Conservation (phyloP, 2,888 invertebrate genomes). For the Mythimna pallens region DNA sequence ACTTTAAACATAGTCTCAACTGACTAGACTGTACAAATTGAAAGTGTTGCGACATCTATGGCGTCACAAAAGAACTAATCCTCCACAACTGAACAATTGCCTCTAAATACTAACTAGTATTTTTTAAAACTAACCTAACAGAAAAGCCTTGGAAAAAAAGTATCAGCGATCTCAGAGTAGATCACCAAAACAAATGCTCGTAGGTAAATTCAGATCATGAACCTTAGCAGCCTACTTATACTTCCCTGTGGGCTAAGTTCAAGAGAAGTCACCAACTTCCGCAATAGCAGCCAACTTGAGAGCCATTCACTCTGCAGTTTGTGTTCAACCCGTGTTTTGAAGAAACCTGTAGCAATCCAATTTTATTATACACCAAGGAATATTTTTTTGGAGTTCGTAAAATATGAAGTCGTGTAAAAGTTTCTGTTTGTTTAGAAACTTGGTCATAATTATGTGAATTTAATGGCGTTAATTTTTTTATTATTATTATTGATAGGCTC, state of each 20-base stretch:
- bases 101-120: no score
- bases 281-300: constrained; percentile 41
- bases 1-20: no score
- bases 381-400: background rate
- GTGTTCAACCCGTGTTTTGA: constrained; percentile 37
- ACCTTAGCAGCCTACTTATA: constrained; percentile 32
- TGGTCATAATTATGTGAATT: background rate
- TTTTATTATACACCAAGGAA: constrained; percentile 34
- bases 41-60: no score
- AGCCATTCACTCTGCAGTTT: constrained; percentile 44
- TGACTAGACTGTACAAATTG: no score
- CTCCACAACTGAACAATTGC: no score
- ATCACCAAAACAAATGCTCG: constrained; percentile 37
- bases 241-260: constrained; percentile 53
- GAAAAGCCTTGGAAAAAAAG: no score
- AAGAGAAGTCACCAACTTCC: constrained; percentile 46
- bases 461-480: background rate
- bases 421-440: constrained; percentile 9
- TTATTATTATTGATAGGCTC: no score
- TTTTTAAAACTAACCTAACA: no score
- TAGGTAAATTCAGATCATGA: constrained; percentile 38
- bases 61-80: no score
- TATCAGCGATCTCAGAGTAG: background rate
- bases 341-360: constrained; percentile 33
- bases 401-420: background rate